Evolutionary conservation across 1,140 invertebrate species (phyloP).

Genomic region (Drosophila quadrilineata): DNA sequence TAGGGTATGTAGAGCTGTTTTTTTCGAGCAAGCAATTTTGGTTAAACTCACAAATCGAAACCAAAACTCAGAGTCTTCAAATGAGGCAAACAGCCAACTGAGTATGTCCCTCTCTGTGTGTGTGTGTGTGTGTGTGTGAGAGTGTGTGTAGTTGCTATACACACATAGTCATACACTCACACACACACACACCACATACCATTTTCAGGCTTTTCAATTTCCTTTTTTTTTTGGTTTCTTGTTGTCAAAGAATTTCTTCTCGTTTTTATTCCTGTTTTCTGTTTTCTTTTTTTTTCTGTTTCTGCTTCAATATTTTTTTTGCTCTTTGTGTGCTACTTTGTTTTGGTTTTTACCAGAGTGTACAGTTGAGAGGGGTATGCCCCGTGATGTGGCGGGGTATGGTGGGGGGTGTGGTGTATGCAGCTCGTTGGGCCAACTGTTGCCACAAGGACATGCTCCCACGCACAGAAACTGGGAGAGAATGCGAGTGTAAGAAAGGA

Average conservation of each 20-base stretch:
- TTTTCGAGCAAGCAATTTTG: slow-evolving; percentile 11
- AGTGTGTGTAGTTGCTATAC: neutral
- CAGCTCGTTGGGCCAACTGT: slow-evolving; percentile 38
- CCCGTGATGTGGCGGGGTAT: neutral
- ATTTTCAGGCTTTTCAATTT: slow-evolving; percentile 42
- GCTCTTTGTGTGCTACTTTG: slow-evolving; percentile 16
- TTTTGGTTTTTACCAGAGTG: slow-evolving; percentile 34
- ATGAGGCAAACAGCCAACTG: neutral
- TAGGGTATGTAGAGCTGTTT: slow-evolving; percentile 21
- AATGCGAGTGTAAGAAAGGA: too few species aligned
- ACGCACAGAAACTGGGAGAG: slow-evolving; percentile 14
- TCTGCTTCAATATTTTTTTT: too few species aligned
- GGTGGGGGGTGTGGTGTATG: neutral
- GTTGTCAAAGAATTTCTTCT: slow-evolving; percentile 29
- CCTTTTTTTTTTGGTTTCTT: slow-evolving; percentile 32
- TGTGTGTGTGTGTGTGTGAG: slow-evolving; percentile 7
- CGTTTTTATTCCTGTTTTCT: neutral
- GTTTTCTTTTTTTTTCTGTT: slow-evolving; percentile 12
- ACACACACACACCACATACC: neutral
- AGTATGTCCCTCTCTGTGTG: neutral
- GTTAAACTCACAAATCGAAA: slow-evolving; percentile 31
- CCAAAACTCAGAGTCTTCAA: slow-evolving; percentile 18
- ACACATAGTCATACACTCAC: neutral
- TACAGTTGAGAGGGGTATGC: neutral
- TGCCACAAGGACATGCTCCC: slow-evolving; percentile 39